A percentile compares a stretch with the other conserved stretches of the same genome.
phyloP scores from a whole-genome alignment of 1,140 invertebrate species.

The Drosophila cardini region DNA sequence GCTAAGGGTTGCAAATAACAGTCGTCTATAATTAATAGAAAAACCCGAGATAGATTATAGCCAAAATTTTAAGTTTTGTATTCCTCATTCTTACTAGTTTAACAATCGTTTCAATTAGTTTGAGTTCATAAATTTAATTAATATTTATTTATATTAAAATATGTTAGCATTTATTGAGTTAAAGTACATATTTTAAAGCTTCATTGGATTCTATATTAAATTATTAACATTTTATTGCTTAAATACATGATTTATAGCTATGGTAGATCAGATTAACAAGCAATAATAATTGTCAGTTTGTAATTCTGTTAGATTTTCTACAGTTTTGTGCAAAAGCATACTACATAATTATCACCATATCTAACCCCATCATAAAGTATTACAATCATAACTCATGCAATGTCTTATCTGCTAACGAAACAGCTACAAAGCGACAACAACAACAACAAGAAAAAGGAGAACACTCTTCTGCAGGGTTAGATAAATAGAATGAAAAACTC shows the following conservation, averaged over 20 bases:
- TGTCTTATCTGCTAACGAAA: slow-evolving; percentile 39
- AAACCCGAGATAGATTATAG: too few relatives aligned
- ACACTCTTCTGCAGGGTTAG: slow-evolving; percentile 6
- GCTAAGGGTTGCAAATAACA: slow-evolving; percentile 42
- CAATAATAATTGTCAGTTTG: not conserved
- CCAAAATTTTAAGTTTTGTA: too few relatives aligned
- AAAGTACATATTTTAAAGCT: too few relatives aligned
- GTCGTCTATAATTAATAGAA: too few relatives aligned
- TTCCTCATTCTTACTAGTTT: too few relatives aligned
- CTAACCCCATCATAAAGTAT: slow-evolving; percentile 40
- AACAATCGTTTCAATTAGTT: too few relatives aligned
- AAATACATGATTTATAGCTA: not conserved
- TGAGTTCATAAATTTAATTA: too few relatives aligned
- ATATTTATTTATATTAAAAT: too few relatives aligned
- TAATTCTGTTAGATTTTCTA: not conserved
- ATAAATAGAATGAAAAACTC: slow-evolving; percentile 19
- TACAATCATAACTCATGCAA: slow-evolving; percentile 56
- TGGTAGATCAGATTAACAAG: not conserved
- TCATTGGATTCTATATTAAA: too few relatives aligned
- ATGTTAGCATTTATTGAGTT: too few relatives aligned
- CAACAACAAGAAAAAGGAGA: slow-evolving; percentile 3
- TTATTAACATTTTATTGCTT: too few relatives aligned
- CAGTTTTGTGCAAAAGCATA: not conserved
- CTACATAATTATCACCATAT: slow-evolving; percentile 14
- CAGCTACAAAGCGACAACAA: slow-evolving; percentile 24